Evolutionary conservation across 2,888 invertebrate genomes (phyloP), one percentile per base, ranked within the genome.

Genomic region (Philhelius pedissequus): DNA sequence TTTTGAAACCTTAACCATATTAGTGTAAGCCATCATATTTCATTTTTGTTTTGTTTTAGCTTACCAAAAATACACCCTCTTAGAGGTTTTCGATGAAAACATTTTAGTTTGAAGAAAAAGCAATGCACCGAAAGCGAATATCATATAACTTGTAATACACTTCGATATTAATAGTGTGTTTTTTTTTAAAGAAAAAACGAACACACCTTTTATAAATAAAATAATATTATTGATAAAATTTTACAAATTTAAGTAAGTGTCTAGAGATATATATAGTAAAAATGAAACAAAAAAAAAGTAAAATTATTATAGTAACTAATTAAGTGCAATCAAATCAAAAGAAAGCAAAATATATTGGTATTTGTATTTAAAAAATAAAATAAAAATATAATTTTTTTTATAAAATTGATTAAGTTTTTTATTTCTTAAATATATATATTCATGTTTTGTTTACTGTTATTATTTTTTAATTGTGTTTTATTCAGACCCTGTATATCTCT

Each of bases 241-340:
- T 58, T 78, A 78, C 68, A 60, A 50, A 58, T 40, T 25, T 78
- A 82, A 78, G 78, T 82, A 69, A 73, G 78, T 82, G 78, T 82
- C 82, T 82, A 82, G 77, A 45, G 25, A 27, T 66, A 78, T 11
- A 35, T 4, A 54, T 64, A 78, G 56, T 43, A n/a, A 74, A 50
- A 18, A 35, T 50, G 4, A 50, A 68, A 60, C n/a, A 73, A 64
- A 73, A 15, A 9, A 22, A 78, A 79, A 70, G 18, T 30, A 30
- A 68, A 73, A 69, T 54, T 56, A 66, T 52, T 64, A 54, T 20
- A 64, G 43, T 43, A 77, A 22, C 38, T 66, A 82, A 38, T 68
- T 73, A 78, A 78, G 68, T 56, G 82, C 82, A 82, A 82, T 82
- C 82, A 78, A 82, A 82, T 82, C 82, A 82, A 82, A 82, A 82